A percentile compares a stretch with the other conserved stretches of the same genome.
Conservation (phyloP, 2,113 vertebrate species). For the Morone chrysops region DNA sequence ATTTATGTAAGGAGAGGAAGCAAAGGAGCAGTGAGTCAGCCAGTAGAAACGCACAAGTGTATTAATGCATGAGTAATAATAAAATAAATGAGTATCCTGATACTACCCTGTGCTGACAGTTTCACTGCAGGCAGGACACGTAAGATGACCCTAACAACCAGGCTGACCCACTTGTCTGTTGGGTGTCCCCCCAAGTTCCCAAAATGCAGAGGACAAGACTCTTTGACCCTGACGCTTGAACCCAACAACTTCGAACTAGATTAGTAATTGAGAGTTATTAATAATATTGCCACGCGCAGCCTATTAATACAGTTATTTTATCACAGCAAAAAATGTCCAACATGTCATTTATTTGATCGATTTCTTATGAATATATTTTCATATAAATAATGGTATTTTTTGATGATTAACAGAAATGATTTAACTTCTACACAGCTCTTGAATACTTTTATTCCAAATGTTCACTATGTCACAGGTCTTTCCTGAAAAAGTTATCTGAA, state of each 20-base stretch:
- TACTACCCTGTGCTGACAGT: background rate
- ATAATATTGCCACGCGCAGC: background rate
- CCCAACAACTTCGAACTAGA: background rate
- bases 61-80: background rate
- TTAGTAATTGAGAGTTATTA: slow-evolving; percentile 12
- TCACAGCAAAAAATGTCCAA: background rate
- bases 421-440: background rate
- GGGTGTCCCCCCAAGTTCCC: background rate
- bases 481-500: too few species aligned
- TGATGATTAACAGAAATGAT: background rate
- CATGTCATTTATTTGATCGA: background rate
- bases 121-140: slow-evolving; percentile 1
- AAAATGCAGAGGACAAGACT: slow-evolving; percentile 19
- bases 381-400: background rate
- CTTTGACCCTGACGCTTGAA: slow-evolving; percentile 36
- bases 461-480: background rate
- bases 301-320: background rate
- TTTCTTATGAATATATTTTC: background rate
- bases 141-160: slow-evolving; percentile 27
- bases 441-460: background rate
- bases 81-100: background rate
- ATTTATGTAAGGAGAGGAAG: background rate
- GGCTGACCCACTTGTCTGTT: slow-evolving; percentile 18
- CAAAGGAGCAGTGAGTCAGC: background rate
- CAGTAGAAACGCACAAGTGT: background rate